Conservation (phyloP, 2,113 vertebrate genomes). For the Chrysemys picta region DNA sequence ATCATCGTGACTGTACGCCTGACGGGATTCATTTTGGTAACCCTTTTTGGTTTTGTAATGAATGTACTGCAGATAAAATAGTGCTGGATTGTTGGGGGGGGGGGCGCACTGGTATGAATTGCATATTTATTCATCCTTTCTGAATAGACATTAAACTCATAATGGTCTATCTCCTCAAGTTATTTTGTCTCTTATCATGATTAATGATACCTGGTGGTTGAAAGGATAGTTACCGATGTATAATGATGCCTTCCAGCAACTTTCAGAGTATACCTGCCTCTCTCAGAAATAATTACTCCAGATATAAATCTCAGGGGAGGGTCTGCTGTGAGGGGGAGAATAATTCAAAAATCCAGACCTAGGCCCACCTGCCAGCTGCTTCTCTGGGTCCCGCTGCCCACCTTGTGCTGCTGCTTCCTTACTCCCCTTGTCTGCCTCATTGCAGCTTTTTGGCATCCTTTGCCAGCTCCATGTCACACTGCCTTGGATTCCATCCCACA, state of each 20-base stretch:
- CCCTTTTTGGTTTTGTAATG: neutral
- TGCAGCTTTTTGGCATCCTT: neutral
- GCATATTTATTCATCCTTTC: constrained; percentile 11
- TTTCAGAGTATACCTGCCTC: constrained; percentile 1
- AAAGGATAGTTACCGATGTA: neutral
- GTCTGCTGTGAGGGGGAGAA: constrained; percentile 30
- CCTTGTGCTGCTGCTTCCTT: neutral
- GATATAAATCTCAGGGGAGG: constrained; percentile 11
- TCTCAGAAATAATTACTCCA: constrained; percentile 64
- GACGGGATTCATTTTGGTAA: neutral
- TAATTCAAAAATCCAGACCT: constrained; percentile 32
- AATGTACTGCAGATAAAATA: neutral
- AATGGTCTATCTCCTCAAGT: constrained; percentile 11
- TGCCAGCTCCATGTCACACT: neutral
- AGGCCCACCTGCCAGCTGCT: neutral
- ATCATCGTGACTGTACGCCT: neutral
- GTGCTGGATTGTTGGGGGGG: neutral
- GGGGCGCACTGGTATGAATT: neutral
- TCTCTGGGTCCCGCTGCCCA: neutral
- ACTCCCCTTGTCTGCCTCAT: neutral
- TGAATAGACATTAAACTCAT: constrained; percentile 1
- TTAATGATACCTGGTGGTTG: constrained; percentile 44
- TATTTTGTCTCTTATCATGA: constrained; percentile 28
- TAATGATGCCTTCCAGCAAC: constrained; percentile 35
- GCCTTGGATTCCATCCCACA: neutral